These are phyloP conservation scores for Pachyrhynchus sulphureomaculatus DNA, from an alignment of 1,140 invertebrate species.

Conservation along the genomic window DNA sequence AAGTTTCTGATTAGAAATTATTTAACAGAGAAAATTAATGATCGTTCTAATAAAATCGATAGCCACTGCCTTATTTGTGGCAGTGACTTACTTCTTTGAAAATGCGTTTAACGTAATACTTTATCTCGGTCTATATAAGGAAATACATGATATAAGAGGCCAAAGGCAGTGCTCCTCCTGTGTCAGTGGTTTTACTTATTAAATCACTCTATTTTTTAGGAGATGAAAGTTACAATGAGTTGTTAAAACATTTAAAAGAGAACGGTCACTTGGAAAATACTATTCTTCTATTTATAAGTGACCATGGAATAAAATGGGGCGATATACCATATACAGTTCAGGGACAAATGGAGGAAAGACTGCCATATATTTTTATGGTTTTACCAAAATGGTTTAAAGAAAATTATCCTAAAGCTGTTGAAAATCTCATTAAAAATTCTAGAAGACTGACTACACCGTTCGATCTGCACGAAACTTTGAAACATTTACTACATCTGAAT, in stretches of 20 bases:
- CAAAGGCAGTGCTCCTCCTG: no score
- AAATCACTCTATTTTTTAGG: no score
- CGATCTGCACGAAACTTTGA: conserved; percentile 74
- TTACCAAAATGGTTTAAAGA: conserved; percentile 73
- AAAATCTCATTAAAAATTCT: conserved; percentile 70
- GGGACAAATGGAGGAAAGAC: conserved; percentile 85
- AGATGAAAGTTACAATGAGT: conserved; percentile 61
- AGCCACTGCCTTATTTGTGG: no score
- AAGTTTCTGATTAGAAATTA: no score
- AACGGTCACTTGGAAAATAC: conserved; percentile 65
- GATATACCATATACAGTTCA: conserved; percentile 74
- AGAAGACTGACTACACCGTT: conserved; percentile 79
- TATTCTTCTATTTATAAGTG: conserved; percentile 80
- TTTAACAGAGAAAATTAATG: no score
- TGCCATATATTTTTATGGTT: conserved; percentile 81
- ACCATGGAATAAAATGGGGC: conserved; percentile 91
- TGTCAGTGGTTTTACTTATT: no score
- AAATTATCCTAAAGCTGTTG: conserved; percentile 62
- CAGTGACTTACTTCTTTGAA: no score
- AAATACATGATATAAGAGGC: no score
- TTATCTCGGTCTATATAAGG: no score
- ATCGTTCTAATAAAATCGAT: no score
- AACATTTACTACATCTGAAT: conserved; percentile 58
- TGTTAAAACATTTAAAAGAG: conserved; percentile 60
- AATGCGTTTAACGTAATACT: no score